These are phyloP conservation scores for Chloroclysta siterata DNA, from an alignment of 2,888 invertebrate genomes.

Conservation along the genomic window DNA sequence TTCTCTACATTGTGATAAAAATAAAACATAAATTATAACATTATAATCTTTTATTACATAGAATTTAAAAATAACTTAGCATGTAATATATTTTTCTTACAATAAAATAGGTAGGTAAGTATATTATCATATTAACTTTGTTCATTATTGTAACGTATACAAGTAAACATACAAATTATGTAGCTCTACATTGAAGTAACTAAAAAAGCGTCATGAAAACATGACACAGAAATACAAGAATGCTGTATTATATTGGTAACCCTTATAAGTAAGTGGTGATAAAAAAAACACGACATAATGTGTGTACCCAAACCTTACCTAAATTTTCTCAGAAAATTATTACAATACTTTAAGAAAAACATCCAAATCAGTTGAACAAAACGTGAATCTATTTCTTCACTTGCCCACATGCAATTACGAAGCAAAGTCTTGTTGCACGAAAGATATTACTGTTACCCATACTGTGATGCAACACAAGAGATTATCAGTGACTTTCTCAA, in stretches of 20 bases:
- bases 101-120: constrained; percentile 36
- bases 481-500: not conserved
- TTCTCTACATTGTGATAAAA: constrained; percentile 8
- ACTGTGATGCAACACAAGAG: not conserved
- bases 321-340: not conserved
- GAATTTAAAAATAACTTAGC: constrained; percentile 71
- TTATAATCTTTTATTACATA: constrained; percentile 68
- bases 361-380: not conserved
- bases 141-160: constrained; percentile 50
- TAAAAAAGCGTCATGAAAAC: not conserved
- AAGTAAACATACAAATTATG: constrained; percentile 11
- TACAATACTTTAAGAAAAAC: not conserved
- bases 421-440: not conserved
- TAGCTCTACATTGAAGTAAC: not conserved
- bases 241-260: no score
- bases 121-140: constrained; percentile 60
- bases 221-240: no score
- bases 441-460: not conserved
- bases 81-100: constrained; percentile 54
- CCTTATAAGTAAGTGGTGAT: no score
- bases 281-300: not conserved
- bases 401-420: not conserved
- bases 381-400: not conserved
- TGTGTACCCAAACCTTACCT: no score
- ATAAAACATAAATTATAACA: constrained; percentile 36